Conservation (phyloP, 2,113 vertebrate species). For the Grantiella picta region DNA sequence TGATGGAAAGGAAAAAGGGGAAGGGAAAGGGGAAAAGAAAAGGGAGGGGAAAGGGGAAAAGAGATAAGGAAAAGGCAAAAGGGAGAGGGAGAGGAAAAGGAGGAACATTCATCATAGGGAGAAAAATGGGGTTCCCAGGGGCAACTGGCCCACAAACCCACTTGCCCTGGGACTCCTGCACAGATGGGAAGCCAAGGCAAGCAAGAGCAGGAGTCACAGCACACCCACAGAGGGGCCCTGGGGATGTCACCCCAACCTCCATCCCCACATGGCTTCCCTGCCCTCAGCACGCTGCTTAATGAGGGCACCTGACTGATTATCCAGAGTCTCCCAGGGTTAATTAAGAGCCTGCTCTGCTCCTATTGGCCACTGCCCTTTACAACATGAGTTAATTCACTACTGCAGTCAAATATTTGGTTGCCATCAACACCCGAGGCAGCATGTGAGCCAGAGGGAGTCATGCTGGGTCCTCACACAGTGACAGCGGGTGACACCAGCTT, state of each 20-base stretch:
- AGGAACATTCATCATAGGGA: neutral
- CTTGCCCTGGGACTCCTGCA: neutral
- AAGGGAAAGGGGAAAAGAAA: neutral
- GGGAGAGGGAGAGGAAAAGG: no score
- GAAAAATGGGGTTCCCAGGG: neutral
- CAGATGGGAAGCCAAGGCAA: neutral
- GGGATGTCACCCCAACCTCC: neutral
- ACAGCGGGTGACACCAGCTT: neutral
- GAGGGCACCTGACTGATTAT: neutral
- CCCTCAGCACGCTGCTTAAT: neutral
- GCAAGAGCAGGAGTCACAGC: neutral
- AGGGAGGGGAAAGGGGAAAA: rapidly evolving
- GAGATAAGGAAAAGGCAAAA: no score
- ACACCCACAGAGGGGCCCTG: neutral
- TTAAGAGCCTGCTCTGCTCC: neutral
- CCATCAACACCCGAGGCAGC: neutral
- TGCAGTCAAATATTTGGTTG: neutral
- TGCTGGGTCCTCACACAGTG: rapidly evolving
- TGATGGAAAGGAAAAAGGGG: neutral
- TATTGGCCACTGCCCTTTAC: neutral
- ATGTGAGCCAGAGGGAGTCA: neutral
- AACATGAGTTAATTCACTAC: neutral
- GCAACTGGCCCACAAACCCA: neutral
- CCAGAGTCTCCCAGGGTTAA: neutral
- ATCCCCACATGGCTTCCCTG: neutral